These are phyloP conservation scores for Ctenomys sociabilis DNA, from an alignment of 2,113 vertebrate species.

Conservation along the genomic window DNA sequence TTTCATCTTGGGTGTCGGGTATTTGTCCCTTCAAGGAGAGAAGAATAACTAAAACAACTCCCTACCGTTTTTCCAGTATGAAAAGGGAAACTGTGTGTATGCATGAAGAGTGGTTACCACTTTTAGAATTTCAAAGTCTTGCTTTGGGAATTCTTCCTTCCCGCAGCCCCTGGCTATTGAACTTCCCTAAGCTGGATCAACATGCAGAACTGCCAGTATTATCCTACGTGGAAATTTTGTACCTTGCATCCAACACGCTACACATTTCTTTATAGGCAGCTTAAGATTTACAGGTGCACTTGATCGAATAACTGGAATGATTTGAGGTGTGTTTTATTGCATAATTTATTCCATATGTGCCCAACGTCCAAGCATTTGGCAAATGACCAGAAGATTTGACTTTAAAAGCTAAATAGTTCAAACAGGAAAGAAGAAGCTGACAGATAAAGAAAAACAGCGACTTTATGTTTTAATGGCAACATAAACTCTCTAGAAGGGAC, in stretches of 20 bases:
- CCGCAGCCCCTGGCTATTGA: rapidly evolving
- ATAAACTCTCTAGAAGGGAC: slow-evolving; percentile 8
- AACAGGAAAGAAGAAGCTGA: slow-evolving; percentile 65
- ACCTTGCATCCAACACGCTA: neutral
- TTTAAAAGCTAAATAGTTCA: slow-evolving; percentile 41
- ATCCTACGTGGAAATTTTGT: neutral
- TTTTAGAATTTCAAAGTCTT: neutral
- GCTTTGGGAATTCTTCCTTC: neutral
- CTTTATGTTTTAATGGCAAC: slow-evolving; percentile 35
- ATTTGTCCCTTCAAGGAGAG: too few relatives aligned
- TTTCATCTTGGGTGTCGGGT: too few relatives aligned
- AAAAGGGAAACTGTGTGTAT: rapidly evolving
- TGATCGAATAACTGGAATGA: slow-evolving; percentile 39
- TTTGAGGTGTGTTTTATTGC: neutral
- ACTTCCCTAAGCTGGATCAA: too few relatives aligned
- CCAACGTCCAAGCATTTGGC: neutral
- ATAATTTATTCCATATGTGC: slow-evolving; percentile 69
- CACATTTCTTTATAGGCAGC: neutral
- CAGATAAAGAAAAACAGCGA: slow-evolving; percentile 67
- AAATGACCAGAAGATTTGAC: neutral
- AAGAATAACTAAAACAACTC: too few relatives aligned
- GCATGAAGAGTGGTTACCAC: rapidly evolving
- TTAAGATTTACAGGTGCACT: slow-evolving; percentile 51
- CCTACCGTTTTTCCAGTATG: rapidly evolving
- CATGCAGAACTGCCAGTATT: neutral